Percentiles rank a stretch among this genome's conserved stretches.
These are phyloP conservation scores for Limnephilus marmoratus DNA, from an alignment of 2,888 invertebrate species.

Conservation along the genomic window DNA sequence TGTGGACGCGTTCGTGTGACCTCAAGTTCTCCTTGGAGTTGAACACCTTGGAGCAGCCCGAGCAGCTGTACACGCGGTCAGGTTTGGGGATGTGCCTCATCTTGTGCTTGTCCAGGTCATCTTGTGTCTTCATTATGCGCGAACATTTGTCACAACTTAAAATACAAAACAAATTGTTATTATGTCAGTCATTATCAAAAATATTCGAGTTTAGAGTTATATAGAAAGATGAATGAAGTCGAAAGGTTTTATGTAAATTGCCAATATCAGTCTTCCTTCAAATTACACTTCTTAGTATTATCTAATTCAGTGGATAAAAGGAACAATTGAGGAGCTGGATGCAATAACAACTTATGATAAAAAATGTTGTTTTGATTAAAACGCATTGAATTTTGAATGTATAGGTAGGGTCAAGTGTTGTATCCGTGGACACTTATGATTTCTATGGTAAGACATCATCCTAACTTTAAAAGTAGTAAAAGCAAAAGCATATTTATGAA, in stretches of 20 bases:
- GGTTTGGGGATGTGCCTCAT: constrained; percentile 77
- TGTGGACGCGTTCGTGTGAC: constrained; percentile 76
- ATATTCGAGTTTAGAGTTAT: constrained; percentile 26
- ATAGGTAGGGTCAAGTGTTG: no score
- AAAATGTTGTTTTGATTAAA: no score
- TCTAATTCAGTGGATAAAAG: background rate
- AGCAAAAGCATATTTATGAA: no score
- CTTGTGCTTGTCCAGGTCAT: constrained; percentile 75
- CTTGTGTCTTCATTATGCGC: constrained; percentile 74
- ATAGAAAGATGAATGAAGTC: no score
- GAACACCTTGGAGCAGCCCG: constrained; percentile 75
- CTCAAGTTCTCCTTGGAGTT: constrained; percentile 75
- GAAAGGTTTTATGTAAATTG: no score
- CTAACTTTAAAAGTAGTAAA: no score
- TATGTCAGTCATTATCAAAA: constrained; percentile 66
- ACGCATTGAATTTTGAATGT: no score
- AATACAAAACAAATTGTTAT: constrained; percentile 57
- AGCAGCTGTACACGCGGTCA: constrained; percentile 74
- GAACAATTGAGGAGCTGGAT: background rate
- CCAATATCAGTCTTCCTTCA: no score
- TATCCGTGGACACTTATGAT: no score
- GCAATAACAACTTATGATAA: no score
- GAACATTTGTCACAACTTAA: constrained; percentile 78
- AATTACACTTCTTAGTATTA: no score
- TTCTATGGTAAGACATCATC: no score